Evolutionary conservation across 1,140 invertebrate species (phyloP).

Genomic region (Leucophenga varia): DNA sequence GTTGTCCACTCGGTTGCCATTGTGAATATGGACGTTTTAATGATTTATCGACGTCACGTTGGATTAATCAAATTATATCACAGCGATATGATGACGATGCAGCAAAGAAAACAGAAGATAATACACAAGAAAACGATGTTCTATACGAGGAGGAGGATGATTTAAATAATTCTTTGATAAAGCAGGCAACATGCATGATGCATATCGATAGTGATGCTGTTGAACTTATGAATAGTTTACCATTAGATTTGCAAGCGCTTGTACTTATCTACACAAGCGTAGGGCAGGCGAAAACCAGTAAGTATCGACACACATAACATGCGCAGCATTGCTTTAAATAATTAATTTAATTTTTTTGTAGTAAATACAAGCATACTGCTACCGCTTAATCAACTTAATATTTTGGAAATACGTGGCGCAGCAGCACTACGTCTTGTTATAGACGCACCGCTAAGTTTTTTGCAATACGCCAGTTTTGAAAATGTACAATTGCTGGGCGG

Average conservation of each 20-base stretch:
- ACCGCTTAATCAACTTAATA: constrained; percentile 60
- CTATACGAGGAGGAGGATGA: constrained; percentile 32
- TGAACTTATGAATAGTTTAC: constrained; percentile 58
- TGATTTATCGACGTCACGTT: constrained; percentile 58
- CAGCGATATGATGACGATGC: constrained; percentile 20
- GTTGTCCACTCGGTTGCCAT: constrained; percentile 57
- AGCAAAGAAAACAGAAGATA: constrained; percentile 18
- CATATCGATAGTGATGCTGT: constrained; percentile 57
- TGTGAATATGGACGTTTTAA: constrained; percentile 58
- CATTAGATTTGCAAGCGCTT: constrained; percentile 61
- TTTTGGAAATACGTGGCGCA: constrained; percentile 64
- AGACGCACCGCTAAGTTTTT: constrained; percentile 51
- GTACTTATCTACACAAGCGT: constrained; percentile 59
- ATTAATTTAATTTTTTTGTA: constrained; percentile 16
- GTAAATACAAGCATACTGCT: constrained; percentile 60
- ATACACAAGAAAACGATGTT: constrained; percentile 21
- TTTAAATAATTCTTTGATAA: constrained; percentile 54
- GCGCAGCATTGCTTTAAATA: neutral
- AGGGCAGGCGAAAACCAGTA: constrained; percentile 41
- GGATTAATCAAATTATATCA: constrained; percentile 50
- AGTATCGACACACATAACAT: neutral
- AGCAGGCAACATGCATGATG: constrained; percentile 63
- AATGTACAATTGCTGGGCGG: constrained; percentile 31
- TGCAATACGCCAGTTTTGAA: constrained; percentile 59
- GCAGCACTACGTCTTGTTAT: constrained; percentile 50